Base-by-base conservation (phyloP, 2,113 vertebrate species). In the Spilogale gracilis region DNA sequence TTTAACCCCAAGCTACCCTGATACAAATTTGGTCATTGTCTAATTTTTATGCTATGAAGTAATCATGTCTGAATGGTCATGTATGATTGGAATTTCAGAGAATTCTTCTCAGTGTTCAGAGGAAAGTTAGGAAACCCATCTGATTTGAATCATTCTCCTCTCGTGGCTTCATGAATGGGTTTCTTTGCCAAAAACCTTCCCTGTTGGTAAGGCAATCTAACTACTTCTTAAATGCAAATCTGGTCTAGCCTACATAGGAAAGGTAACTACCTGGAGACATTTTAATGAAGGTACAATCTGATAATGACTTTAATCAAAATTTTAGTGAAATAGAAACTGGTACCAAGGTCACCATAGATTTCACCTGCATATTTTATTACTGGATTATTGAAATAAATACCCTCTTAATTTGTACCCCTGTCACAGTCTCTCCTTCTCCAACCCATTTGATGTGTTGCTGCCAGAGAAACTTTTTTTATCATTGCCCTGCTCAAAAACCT, bases 381-480 rank as follows among this genome's bases (percentile, higher is more conserved):
- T 73, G 78, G 9, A 82, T 92, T 73, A 73, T 1, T 97, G 38
- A 93, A 85, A 96, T 91, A 95, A 87, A 74, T 38, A 71, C 1
- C 38, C 17, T 89, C 30, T 96, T 79, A 81, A 69, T 80, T 90
- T 20, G 79, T 43, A 83, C 27, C 18, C 7, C 38, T 48, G 2
- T 50, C 48, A 91, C 45, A 88, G 74, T 84, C 67, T 91, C 87
- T 85, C 52, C 52, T 97, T 87, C 50, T 82, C 54, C 76, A 74
- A 78, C 38, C 21, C n/a, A 60, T 76, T 86, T 82, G 32, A 21
- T 65, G 60, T 48, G n/a, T 9, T 92, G 11, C 30, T 89, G n/a
- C 11, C 82, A 97, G 18, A 94, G 63, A 86, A 73, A 86, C 38
- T 38, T 81, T 84, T 54, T 9, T 86, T 80, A 79, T 82, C 23